Base-by-base conservation (phyloP, 2,797 vertebrate genomes). In the Carapus acus region DNA sequence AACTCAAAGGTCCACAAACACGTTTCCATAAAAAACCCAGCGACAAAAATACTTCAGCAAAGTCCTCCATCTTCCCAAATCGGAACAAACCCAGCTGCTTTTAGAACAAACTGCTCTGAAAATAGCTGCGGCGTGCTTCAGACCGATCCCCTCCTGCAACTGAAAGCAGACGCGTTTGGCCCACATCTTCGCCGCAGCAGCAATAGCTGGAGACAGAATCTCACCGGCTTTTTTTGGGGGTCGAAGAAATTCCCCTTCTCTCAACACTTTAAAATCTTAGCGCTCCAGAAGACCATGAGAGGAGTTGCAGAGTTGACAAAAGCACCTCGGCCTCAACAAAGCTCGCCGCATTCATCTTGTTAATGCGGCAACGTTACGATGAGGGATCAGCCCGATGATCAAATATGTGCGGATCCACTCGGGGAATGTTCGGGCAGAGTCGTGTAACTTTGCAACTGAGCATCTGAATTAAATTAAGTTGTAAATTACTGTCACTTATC, bases 341-440 rank as follows among this genome's bases (percentile, higher is more conserved):
- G 44, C 64, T 69, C 49, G 54, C 56, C 34, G 21, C 54, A 69
- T 40, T 69, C 51, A 79, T 67, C 56, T 59, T 9, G 59, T 42
- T 66, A 74, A 74, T 76, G 65, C 62, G 51, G 69, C 54, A 65
- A 73, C 6, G 62, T 76, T 63, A 76, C 49, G 57, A 65, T 45
- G 53, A 61, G 69, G 66, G 65, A 73, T 81, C 65, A 75, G 33
- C 40, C 62, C 55, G 57, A 71, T 69, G 59, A 71, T 44, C 29
- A 63, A 43, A 38, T 42, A 24, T 62, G 49, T 20, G 50, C 58
- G 60, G 42, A 19, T 53, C 38, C 11, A 37, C 21, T 11, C 2
- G 62, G 55, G 31, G 14, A 11, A 13, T 3, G 14, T 33, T 3
- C 8, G 14, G 12, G 14, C 6, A 33, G 14, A 33, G 14, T 3